Conservation (phyloP, 2,888 invertebrate species). For the Conus canariensis region DNA sequence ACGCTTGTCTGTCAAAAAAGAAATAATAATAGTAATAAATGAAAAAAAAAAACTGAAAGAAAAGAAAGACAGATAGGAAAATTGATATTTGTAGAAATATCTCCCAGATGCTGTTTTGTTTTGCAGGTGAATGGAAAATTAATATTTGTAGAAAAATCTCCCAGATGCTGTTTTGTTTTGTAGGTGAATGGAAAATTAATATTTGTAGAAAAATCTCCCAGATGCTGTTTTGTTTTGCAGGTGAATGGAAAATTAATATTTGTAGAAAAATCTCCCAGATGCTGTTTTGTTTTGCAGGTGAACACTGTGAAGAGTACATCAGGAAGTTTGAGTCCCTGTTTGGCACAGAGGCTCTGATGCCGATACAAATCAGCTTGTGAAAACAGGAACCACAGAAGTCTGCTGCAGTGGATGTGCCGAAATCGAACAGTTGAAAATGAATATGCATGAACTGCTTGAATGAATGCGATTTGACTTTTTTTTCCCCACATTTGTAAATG, state of each 20-base stretch:
- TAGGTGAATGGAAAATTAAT: no score
- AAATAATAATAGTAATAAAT: no score
- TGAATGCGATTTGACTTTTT: not conserved
- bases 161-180: conserved; percentile 39
- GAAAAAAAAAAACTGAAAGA: no score
- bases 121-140: conserved; percentile 80
- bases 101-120: no score
- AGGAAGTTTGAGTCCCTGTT: conserved; percentile 83
- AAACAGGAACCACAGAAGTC: not conserved
- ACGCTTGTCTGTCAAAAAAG: no score
- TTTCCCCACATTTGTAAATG: not conserved
- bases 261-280: no score
- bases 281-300: conserved; percentile 65
- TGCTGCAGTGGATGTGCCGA: not conserved
- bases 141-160: no score
- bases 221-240: conserved; percentile 58
- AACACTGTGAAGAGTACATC: conserved; percentile 85
- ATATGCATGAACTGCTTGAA: not conserved
- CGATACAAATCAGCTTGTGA: conserved; percentile 42
- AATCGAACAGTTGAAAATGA: no score
- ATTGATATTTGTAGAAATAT: no score
- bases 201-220: no score
- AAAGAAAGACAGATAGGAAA: no score
- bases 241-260: conserved; percentile 71
- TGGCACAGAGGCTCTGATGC: conserved; percentile 71